Conservation (phyloP, 2,888 invertebrate genomes). For the Ectemnius cavifrons region DNA sequence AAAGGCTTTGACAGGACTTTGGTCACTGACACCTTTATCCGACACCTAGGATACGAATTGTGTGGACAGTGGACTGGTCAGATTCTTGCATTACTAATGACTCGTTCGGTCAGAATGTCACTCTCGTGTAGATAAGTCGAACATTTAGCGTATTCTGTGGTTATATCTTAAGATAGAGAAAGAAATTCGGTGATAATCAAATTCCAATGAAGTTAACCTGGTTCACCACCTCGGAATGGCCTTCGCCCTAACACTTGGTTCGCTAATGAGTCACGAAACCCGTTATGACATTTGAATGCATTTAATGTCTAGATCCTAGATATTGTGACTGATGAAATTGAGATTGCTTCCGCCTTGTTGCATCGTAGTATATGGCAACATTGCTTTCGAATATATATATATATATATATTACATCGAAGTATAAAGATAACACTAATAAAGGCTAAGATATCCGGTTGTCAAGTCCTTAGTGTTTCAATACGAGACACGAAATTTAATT, state of each 20-base stretch:
- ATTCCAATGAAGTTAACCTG: conserved; percentile 23
- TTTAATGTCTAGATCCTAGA: conserved; percentile 22
- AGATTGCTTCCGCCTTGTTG: conserved; percentile 12
- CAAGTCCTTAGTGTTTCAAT: too few species aligned
- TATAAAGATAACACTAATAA: too few species aligned
- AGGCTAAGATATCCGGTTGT: too few species aligned
- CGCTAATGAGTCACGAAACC: conserved; percentile 46
- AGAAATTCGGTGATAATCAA: too few species aligned
- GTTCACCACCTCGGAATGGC: conserved; percentile 29
- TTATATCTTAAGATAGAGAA: too few species aligned
- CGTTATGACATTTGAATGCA: conserved; percentile 24
- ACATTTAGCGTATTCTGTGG: too few species aligned
- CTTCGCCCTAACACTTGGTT: conserved; percentile 37
- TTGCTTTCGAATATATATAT: background rate
- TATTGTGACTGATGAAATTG: conserved; percentile 14
- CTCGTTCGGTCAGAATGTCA: conserved; percentile 8
- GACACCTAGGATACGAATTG: conserved; percentile 11
- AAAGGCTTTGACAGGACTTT: too few species aligned
- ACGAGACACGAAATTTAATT: too few species aligned
- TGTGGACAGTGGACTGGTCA: conserved; percentile 1
- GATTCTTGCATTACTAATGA: conserved; percentile 19
- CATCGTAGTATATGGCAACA: background rate
- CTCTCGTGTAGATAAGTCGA: too few species aligned
- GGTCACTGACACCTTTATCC: too few species aligned
- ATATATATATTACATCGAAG: background rate